Evolutionary conservation across 1,140 invertebrate genomes (phyloP), one percentile per base, ranked within the genome.

Genomic region (Mercenaria mercenaria): DNA sequence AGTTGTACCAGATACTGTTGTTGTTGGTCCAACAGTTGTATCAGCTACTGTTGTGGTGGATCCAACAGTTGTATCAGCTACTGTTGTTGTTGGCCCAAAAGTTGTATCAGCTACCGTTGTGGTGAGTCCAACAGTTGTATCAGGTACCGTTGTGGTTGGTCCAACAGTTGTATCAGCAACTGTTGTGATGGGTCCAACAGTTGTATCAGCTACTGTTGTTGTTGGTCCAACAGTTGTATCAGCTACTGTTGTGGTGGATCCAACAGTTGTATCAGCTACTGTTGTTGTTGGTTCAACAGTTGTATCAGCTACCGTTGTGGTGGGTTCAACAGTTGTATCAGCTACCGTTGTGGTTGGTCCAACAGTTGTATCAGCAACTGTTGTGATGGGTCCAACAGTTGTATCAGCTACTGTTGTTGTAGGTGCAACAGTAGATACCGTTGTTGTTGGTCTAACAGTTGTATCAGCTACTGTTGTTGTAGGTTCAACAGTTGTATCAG

Each of bases 401-500:
- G 89, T 69, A 41, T 52, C 11, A 13, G 64, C 67, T 32, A 52
- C 77, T 26, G 67, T 34, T 77, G 88, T 50, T 56, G 74, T 29
- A 41, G 34, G 52, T 47, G 20, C 34, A 26, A 67, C 61, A 67
- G 61, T 67, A 20, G 61, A 6, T 10, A 47, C 43, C 15, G 61
- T 67, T 67, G 61, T 67, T 67, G 61, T 15, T 67, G 61, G 32
- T 32, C 61, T 20, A 3, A 34, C 69, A 20, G 69, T 23, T 39
- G 88, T 43, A 67, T 39, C 39, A 39, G 52, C 47, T 1, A n/a
- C 72, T 1, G 86, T 41, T 29, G 86, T 52, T 37, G 80, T 26
- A 52, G 90, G 2, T 52, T 39, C n/a, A 26, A 87, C 47, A 59
- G 50, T 79, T 61, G 80, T 64, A 64, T 67, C 34, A 77, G 56